Evolutionary conservation across 2,113 vertebrate genomes (phyloP).

Genomic region (Chamaetylas fuelleborni): DNA sequence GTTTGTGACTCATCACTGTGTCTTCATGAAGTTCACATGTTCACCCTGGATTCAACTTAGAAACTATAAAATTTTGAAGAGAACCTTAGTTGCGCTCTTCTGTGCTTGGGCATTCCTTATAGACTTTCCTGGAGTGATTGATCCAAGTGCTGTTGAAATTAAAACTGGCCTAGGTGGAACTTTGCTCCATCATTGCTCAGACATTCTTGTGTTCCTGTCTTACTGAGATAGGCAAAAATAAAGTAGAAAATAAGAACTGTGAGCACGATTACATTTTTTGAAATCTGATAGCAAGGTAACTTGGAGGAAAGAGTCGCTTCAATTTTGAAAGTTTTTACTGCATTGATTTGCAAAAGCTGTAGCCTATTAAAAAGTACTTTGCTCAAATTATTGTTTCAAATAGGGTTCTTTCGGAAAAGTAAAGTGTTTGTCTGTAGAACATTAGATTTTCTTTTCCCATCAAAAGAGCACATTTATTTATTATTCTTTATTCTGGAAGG

Average conservation of each 20-base stretch:
- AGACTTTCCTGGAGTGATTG: accelerated
- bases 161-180: neutral
- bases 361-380: neutral
- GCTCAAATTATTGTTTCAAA: neutral
- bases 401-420: neutral
- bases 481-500: neutral
- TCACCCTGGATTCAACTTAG: neutral
- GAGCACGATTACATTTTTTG: neutral
- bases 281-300: neutral
- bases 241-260: neutral
- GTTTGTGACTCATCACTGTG: neutral
- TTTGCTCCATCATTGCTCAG: neutral
- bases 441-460: neutral
- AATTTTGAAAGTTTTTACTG: neutral
- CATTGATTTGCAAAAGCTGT: neutral
- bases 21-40: neutral
- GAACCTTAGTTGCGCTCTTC: accelerated
- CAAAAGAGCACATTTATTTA: neutral
- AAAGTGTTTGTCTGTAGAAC: neutral
- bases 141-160: neutral
- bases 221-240: neutral
- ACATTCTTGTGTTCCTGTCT: neutral
- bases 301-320: neutral
- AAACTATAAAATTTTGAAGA: neutral
- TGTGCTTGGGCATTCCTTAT: neutral